Conservation (phyloP, 2,797 vertebrate genomes). For the Halcyon chelicuti region DNA sequence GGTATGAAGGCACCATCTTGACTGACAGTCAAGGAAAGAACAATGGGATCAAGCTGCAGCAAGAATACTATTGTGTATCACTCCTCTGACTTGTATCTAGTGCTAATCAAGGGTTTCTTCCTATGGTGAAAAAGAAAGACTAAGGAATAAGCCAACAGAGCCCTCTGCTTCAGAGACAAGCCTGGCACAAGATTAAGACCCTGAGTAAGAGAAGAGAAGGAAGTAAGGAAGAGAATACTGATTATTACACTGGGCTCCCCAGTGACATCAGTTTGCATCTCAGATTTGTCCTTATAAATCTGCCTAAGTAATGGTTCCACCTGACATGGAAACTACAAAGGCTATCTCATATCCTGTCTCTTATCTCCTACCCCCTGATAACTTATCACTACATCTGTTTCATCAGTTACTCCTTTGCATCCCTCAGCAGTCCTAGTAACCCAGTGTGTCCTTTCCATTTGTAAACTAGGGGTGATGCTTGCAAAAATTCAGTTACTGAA, state of each 20-base stretch:
- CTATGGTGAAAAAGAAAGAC: background rate
- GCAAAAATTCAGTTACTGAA: background rate
- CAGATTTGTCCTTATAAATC: background rate
- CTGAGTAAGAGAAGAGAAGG: too few relatives aligned
- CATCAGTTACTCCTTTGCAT: rapidly evolving
- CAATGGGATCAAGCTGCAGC: background rate
- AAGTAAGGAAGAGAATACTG: too few relatives aligned
- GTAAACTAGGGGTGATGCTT: background rate
- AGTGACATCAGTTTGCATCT: background rate
- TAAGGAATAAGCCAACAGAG: background rate
- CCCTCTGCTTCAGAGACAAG: background rate
- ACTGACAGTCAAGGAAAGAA: background rate
- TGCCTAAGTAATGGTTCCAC: background rate
- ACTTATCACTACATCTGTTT: background rate
- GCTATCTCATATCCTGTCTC: background rate
- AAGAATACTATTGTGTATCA: background rate
- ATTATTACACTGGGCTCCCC: background rate
- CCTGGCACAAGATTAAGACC: background rate
- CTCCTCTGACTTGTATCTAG: background rate
- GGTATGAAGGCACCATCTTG: background rate
- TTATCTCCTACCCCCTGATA: background rate
- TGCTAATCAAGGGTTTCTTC: background rate
- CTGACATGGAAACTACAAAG: background rate
- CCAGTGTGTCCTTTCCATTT: rapidly evolving
- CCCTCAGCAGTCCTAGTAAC: background rate